These are phyloP conservation scores for Venturia canescens DNA, from an alignment of 1,140 invertebrate species.

Conservation along the genomic window DNA sequence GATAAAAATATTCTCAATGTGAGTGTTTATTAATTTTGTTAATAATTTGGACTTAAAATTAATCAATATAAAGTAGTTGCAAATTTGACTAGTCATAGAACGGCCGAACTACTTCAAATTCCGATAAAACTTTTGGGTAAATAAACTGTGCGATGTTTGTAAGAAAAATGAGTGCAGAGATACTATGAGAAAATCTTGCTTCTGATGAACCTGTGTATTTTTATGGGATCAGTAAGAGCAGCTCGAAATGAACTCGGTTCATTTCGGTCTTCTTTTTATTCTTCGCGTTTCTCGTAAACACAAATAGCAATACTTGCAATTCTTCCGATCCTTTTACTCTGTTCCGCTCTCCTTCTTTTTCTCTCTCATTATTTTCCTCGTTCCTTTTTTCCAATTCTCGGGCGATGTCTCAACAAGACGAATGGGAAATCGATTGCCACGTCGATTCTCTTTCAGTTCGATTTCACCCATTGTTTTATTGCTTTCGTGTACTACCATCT, in stretches of 20 bases:
- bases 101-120: no score
- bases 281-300: background rate
- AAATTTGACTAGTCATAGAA: no score
- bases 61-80: no score
- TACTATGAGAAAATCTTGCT: no score
- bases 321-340: background rate
- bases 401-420: constrained; percentile 30
- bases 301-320: constrained; percentile 20
- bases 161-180: no score
- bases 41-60: no score
- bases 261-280: background rate
- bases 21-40: no score
- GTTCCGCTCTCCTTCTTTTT: background rate
- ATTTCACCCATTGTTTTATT: constrained; percentile 25
- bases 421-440: constrained; percentile 30
- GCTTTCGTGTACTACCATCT: background rate
- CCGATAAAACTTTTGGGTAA: no score
- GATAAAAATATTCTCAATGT: no score
- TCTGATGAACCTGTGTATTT: background rate
- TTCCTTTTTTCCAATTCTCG: background rate
- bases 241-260: background rate
- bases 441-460: constrained; percentile 23
- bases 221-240: background rate
- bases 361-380: background rate
- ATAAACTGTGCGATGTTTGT: no score